Conservation (phyloP, 2,113 vertebrate genomes). For the Zosterops lateralis region DNA sequence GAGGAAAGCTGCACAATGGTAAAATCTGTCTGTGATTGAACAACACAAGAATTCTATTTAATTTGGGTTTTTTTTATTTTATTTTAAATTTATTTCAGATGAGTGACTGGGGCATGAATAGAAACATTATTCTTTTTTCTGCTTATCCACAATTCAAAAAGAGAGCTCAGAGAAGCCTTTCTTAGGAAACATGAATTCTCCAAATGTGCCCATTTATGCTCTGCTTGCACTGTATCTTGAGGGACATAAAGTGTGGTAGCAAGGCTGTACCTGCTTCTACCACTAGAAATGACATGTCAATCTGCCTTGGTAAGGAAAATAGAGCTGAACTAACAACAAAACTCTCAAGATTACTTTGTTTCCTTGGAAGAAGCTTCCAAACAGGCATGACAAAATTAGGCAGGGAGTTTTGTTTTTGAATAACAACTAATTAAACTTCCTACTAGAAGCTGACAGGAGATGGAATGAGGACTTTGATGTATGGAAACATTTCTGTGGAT, state of each 20-base stretch:
- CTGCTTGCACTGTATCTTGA: not conserved
- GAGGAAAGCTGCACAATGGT: not conserved
- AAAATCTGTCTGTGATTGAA: not conserved
- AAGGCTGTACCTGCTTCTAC: not conserved
- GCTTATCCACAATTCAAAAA: not conserved
- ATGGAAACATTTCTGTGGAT: not conserved
- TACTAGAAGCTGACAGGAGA: not conserved
- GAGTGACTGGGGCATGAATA: not conserved
- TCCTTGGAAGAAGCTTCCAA: not conserved
- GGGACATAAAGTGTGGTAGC: accelerated
- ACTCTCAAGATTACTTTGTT: not conserved
- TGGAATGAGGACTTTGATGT: not conserved
- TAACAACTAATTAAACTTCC: not conserved
- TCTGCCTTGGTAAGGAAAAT: not conserved
- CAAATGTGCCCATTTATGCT: not conserved
- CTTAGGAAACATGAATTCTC: not conserved
- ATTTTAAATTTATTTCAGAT: not conserved
- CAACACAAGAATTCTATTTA: not conserved
- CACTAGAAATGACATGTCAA: accelerated
- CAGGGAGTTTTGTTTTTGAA: not conserved
- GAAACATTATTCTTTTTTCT: not conserved
- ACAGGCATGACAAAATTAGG: not conserved
- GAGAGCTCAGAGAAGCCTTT: not conserved
- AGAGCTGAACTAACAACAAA: not conserved
- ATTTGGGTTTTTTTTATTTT: not conserved